Percentiles rank a stretch among this genome's conserved stretches.
Evolutionary conservation across 2,113 vertebrate species (phyloP).

Genomic region (Azemiops feae): DNA sequence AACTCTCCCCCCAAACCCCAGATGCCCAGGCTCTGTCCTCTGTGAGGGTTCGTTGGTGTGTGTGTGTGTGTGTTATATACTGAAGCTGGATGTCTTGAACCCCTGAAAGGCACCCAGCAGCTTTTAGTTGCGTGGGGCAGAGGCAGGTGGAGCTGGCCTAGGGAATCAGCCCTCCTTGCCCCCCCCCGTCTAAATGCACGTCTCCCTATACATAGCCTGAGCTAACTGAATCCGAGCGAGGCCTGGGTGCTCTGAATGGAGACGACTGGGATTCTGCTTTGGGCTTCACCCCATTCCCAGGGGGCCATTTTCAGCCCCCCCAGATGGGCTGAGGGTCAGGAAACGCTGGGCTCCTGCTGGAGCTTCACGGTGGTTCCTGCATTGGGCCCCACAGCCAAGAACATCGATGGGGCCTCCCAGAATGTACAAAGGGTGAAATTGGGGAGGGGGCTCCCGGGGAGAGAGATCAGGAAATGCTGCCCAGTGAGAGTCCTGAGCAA

Average conservation of each 20-base stretch:
- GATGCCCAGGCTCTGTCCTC: background rate
- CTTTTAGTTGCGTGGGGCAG: background rate
- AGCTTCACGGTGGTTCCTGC: background rate
- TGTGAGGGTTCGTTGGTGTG: background rate
- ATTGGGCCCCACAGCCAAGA: background rate
- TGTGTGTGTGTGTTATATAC: too few relatives aligned
- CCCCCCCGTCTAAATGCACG: background rate
- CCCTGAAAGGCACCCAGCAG: background rate
- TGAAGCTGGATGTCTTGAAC: background rate
- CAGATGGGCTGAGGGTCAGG: background rate
- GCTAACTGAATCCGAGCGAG: background rate
- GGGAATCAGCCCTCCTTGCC: background rate
- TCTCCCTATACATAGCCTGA: background rate
- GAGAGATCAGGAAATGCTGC: background rate
- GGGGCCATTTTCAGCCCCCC: background rate
- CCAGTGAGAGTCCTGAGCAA: background rate
- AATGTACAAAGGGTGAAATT: background rate
- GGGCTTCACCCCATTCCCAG: background rate
- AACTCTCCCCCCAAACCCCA: background rate
- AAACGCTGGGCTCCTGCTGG: background rate
- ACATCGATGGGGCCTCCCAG: background rate
- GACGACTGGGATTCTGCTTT: background rate
- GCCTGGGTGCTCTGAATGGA: background rate
- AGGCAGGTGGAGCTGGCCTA: background rate
- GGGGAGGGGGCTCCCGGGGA: background rate